Base-by-base conservation (phyloP, 92 coral and sea anemone species). In the Epizoanthus fatuus region DNA sequence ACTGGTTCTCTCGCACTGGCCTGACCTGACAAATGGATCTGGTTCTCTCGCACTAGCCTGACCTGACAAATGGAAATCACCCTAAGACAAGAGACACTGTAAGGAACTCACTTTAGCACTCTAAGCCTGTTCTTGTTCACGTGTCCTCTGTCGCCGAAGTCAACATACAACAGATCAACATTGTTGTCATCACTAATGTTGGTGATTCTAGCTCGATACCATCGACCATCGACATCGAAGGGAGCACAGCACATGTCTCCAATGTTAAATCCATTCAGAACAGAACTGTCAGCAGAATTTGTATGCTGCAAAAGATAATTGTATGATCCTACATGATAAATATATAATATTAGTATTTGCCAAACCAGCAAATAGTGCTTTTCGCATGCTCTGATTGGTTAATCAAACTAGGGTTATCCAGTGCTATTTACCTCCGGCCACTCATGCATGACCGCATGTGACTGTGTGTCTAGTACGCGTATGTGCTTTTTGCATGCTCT, bases 231-330 rank as follows among this genome's bases (percentile, higher is more conserved):
- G 53, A 85, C 92, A 53, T 91, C 86, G 84, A 97, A 95, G 2
- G 99, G 96, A 6, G 96, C 95, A 91, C 97, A 97, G 80, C 96
- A 94, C 35, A 93, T 13, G 20, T 91, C 98, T 25, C 98, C 98
- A 75, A 87, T 87, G 72, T 81, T 67, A 11, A 52, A 35, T 63
- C 86, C 66, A 55, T 42, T 87, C 74, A 74, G 56, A 8, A 81
- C 53, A 10, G 86, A 55, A 39, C 83, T 64, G 0, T 59, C 59
- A 47, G 63, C 74, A 15, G 68, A 40, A 45, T 74, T 59, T 16
- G 65, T 67, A 80, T 63, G 65, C 82, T 60, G 57, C 14, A 14
- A 72, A 49, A 62, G 5, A 66, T 1, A 62, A 62, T 62, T 14
- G 8, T 4, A 22, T 6, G 7, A 19, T 37, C 63, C 19, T 4